Conservation (phyloP, 2,888 invertebrate genomes). For the Eupithecia vulgata region DNA sequence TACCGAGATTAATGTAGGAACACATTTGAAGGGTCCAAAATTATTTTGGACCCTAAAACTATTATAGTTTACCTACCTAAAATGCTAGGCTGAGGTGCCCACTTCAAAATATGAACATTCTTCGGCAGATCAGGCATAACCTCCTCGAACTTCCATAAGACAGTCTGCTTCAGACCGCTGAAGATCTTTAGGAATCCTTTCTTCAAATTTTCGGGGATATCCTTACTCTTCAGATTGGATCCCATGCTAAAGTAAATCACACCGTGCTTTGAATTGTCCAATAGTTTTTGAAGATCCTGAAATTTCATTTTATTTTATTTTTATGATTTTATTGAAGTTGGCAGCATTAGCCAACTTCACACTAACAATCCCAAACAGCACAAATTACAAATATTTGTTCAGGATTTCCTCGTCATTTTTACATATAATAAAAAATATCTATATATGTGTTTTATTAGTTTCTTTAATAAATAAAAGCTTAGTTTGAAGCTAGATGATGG, state of each 20-base stretch:
- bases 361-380: no score
- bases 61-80: constrained; percentile 65
- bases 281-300: constrained; percentile 68
- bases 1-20: no score
- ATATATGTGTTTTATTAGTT: no score
- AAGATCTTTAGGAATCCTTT: constrained; percentile 58
- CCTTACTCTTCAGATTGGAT: constrained; percentile 57
- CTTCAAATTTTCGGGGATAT: constrained; percentile 54
- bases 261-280: constrained; percentile 62
- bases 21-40: neutral
- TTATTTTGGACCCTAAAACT: no score
- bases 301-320: no score
- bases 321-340: no score
- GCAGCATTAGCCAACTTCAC: no score
- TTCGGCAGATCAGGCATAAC: constrained; percentile 56
- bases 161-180: constrained; percentile 61
- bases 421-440: no score
- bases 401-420: no score
- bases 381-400: no score
- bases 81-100: constrained; percentile 72
- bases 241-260: constrained; percentile 73
- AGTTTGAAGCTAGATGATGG: no score
- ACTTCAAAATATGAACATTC: constrained; percentile 65
- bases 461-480: no score
- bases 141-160: constrained; percentile 72